Percentiles rank a stretch among this genome's conserved stretches.
Evolutionary conservation across 2,797 vertebrate genomes (phyloP).

Genomic region (Silurus aristotelis): DNA sequence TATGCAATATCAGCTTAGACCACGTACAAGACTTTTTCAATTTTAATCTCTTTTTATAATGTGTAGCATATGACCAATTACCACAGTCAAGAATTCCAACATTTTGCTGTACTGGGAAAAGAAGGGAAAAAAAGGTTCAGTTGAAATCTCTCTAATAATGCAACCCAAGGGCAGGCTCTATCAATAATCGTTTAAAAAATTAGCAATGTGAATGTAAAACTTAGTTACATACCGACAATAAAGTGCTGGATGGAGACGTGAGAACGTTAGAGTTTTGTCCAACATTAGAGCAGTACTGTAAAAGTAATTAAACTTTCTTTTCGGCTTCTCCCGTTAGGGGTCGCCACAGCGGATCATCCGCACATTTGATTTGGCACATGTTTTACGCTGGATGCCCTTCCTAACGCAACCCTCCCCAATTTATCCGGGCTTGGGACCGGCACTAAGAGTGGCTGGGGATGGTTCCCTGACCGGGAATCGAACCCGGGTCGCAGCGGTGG

Average conservation of each 20-base stretch:
- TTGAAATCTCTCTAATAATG: not conserved
- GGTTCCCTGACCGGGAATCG: too few relatives aligned
- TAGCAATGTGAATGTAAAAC: not conserved
- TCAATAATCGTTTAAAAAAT: not conserved
- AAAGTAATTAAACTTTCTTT: too few relatives aligned
- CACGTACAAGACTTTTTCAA: not conserved
- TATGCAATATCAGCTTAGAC: not conserved
- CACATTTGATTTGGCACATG: too few relatives aligned
- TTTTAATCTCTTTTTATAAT: not conserved
- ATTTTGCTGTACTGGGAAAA: not conserved
- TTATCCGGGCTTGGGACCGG: too few relatives aligned
- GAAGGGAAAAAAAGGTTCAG: not conserved
- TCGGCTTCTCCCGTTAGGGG: too few relatives aligned
- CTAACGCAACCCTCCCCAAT: too few relatives aligned
- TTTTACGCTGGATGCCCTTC: too few relatives aligned
- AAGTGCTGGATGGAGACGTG: not conserved
- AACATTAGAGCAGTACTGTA: conserved; percentile 11
- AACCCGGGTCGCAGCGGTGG: too few relatives aligned
- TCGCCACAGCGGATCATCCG: too few relatives aligned
- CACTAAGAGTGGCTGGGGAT: too few relatives aligned
- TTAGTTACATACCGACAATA: not conserved
- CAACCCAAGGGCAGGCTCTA: not conserved
- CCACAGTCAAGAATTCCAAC: conserved; percentile 6
- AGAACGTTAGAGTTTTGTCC: not conserved
- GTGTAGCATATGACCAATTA: conserved; percentile 18